Evolutionary conservation across 2,113 vertebrate species (phyloP).

Genomic region (Oplegnathus fasciatus): DNA sequence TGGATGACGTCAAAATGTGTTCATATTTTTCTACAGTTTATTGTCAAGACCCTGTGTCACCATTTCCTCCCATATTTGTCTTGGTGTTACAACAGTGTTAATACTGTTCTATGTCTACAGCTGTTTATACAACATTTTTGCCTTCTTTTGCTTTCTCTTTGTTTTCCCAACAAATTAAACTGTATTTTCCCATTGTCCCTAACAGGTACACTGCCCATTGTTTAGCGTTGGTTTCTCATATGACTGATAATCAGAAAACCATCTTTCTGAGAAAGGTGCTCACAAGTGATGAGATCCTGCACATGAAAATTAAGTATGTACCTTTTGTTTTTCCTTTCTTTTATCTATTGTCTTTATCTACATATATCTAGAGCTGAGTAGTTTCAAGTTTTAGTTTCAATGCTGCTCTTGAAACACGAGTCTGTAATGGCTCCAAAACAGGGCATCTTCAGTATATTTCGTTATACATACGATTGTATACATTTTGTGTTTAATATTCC

Average conservation of each 20-base stretch:
- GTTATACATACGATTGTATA: background rate
- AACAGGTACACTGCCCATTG: slow-evolving; percentile 95
- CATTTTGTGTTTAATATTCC: background rate
- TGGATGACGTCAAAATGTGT: background rate
- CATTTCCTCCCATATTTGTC: background rate
- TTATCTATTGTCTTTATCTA: background rate
- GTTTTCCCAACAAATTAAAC: background rate
- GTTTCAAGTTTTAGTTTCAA: background rate
- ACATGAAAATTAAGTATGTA: slow-evolving; percentile 94
- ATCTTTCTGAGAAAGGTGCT: slow-evolving; percentile 95
- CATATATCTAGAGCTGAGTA: background rate
- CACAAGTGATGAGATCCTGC: slow-evolving; percentile 91
- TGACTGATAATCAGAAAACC: slow-evolving; percentile 95
- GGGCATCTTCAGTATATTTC: background rate
- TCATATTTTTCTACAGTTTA: background rate
- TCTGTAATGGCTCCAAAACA: background rate
- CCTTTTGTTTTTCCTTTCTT: background rate
- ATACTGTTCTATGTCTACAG: too few species aligned
- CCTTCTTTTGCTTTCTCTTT: background rate
- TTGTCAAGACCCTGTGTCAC: background rate
- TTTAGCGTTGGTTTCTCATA: slow-evolving; percentile 92
- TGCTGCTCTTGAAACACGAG: background rate
- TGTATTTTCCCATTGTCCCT: slow-evolving; percentile 29
- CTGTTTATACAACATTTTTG: too few species aligned
- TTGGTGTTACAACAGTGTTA: too few species aligned